phyloP scores from a whole-genome alignment of 2,113 vertebrate genomes.

The Sminthopsis crassicaudata region DNA sequence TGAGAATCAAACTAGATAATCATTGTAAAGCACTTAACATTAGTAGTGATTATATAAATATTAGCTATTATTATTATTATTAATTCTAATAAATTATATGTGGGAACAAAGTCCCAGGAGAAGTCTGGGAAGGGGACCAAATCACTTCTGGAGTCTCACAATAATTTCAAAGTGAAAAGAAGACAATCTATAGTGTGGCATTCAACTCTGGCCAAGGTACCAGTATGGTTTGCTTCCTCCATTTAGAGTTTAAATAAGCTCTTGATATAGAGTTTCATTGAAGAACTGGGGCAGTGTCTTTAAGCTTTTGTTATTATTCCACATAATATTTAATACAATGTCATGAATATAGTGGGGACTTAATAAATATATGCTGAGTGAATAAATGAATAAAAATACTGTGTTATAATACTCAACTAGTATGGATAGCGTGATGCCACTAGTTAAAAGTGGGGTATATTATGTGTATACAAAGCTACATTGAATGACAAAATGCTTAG shows the following conservation, averaged over 20 bases:
- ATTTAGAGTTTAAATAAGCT: background rate
- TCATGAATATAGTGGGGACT: background rate
- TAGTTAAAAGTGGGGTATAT: background rate
- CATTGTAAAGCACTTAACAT: background rate
- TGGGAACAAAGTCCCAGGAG: background rate
- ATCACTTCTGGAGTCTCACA: background rate
- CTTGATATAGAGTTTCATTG: background rate
- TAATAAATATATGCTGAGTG: background rate
- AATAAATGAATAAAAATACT: conserved; percentile 6
- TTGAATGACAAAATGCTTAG: background rate
- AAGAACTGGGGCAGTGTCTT: background rate
- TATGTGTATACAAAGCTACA: background rate
- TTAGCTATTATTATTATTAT: background rate
- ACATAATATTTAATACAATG: background rate
- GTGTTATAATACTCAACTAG: background rate
- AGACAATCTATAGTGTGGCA: background rate
- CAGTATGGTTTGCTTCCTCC: background rate
- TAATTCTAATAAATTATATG: background rate
- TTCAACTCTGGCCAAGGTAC: background rate
- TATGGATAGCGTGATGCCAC: background rate
- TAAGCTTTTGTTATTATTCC: background rate
- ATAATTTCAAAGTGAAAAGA: background rate
- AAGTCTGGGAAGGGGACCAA: background rate
- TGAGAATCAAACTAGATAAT: background rate
- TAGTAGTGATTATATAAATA: background rate